phyloP scores from a whole-genome alignment of 2,113 vertebrate species.

The Elanoides forficatus region DNA sequence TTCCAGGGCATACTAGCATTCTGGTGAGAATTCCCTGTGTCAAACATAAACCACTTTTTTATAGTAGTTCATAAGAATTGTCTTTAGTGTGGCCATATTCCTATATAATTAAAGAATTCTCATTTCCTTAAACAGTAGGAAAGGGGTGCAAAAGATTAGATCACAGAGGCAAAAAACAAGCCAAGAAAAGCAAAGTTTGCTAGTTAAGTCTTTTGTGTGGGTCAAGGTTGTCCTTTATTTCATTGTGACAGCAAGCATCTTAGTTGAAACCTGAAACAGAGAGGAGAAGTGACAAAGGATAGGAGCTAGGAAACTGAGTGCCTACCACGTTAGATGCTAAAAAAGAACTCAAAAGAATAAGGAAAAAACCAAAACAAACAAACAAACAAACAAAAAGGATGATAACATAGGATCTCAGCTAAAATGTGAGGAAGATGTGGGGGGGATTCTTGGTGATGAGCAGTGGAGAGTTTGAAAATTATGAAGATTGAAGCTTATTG shows the following conservation, averaged over 20 bases:
- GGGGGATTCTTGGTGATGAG: not conserved
- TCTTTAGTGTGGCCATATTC: not conserved
- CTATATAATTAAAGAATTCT: not conserved
- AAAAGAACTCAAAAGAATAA: not conserved
- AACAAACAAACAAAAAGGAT: not conserved
- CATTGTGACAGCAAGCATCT: not conserved
- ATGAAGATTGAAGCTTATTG: not conserved
- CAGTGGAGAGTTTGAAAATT: not conserved
- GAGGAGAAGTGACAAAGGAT: not conserved
- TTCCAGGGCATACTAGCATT: not conserved
- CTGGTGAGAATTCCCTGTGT: not conserved
- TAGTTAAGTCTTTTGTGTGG: not conserved
- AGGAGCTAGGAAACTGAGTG: not conserved
- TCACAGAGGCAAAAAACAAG: not conserved
- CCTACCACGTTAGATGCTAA: not conserved
- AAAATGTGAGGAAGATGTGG: not conserved
- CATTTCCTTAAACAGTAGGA: not conserved
- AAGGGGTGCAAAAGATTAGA: not conserved
- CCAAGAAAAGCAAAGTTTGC: not conserved
- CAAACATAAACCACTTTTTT: not conserved
- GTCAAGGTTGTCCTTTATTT: not conserved
- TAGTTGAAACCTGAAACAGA: not conserved
- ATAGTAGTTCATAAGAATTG: not conserved
- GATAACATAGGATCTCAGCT: not conserved
- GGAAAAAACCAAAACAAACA: accelerated